These are phyloP conservation scores for Chymomyza caudatula DNA, from an alignment of 2,888 invertebrate species.

Conservation along the genomic window DNA sequence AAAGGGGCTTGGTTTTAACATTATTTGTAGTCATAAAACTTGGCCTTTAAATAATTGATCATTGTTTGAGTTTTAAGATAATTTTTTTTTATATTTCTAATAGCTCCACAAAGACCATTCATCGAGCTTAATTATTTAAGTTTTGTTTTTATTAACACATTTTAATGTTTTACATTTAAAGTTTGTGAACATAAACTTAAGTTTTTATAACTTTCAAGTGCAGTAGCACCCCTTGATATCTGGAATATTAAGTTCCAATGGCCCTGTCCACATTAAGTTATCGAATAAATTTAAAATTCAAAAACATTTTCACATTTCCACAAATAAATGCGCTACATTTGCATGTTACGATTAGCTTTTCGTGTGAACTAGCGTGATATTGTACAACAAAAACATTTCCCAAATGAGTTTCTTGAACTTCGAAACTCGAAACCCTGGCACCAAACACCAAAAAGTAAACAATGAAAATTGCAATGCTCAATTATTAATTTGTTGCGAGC, in stretches of 20 bases:
- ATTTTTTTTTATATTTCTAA: too few species aligned
- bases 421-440: neutral
- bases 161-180: neutral
- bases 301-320: neutral
- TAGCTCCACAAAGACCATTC: too few species aligned
- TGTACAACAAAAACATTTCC: neutral
- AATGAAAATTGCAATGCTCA: neutral
- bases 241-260: neutral
- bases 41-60: too few species aligned
- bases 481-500: neutral
- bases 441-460: neutral
- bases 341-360: neutral
- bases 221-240: neutral
- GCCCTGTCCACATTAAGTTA: neutral
- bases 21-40: too few species aligned
- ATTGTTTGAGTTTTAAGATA: too few species aligned
- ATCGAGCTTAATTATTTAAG: neutral
- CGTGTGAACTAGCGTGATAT: neutral
- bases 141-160: neutral
- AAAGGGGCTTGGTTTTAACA: too few species aligned
- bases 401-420: neutral
- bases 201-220: constrained; percentile 1
- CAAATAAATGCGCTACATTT: neutral
- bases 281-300: neutral
- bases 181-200: neutral